Evolutionary conservation across 2,113 vertebrate genomes (phyloP).

Genomic region (Cavia porcellus): DNA sequence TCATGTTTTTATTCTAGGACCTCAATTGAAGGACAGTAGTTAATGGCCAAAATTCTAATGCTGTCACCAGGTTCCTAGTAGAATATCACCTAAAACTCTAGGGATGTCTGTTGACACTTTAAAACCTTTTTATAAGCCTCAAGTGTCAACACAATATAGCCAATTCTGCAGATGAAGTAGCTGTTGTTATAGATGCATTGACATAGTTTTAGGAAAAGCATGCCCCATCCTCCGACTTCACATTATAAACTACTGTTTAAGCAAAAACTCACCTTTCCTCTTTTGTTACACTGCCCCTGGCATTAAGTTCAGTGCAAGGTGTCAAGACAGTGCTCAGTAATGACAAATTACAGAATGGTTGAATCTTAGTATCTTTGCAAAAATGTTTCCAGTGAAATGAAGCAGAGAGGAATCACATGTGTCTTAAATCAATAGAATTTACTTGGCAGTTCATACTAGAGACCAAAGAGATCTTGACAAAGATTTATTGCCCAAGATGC

Average conservation of each 20-base stretch:
- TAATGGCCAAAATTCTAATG: slow-evolving; percentile 27
- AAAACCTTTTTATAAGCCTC: background rate
- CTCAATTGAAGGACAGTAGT: background rate
- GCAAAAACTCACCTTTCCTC: background rate
- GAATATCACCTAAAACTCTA: slow-evolving; percentile 13
- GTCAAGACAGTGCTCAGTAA: background rate
- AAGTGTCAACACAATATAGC: background rate
- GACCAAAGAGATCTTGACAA: background rate
- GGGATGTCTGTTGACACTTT: background rate
- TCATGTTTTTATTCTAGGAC: slow-evolving; percentile 38
- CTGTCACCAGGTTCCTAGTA: background rate
- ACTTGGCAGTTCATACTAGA: slow-evolving; percentile 20
- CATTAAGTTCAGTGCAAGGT: background rate
- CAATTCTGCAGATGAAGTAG: background rate
- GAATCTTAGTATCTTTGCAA: slow-evolving; percentile 11
- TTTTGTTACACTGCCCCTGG: background rate
- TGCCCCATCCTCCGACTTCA: background rate
- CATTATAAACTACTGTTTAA: background rate
- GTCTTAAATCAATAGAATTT: background rate
- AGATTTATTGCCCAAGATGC: slow-evolving; percentile 50
- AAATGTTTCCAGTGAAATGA: slow-evolving; percentile 30
- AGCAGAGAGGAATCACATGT: background rate
- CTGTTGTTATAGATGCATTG: background rate
- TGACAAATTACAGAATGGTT: background rate
- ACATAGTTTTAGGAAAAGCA: background rate